These are phyloP conservation scores for Phalloptychus januarius DNA, from an alignment of 2,797 vertebrate genomes.

Conservation along the genomic window DNA sequence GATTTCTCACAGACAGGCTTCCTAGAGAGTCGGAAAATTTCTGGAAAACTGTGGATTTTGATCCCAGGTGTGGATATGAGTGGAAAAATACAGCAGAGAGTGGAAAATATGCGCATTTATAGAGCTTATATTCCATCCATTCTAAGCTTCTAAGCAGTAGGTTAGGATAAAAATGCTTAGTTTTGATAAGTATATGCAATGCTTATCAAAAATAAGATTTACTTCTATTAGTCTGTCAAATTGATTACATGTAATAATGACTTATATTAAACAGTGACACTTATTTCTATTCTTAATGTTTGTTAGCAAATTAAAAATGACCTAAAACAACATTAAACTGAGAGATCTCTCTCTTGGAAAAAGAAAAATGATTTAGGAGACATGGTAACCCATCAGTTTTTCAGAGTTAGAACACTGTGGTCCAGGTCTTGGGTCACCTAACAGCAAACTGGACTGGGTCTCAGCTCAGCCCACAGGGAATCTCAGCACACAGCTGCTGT, in stretches of 20 bases:
- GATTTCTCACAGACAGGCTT: slow-evolving; percentile 11
- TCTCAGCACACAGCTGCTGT: background rate
- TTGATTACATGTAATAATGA: background rate
- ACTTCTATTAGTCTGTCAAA: background rate
- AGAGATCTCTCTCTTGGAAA: background rate
- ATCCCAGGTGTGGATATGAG: background rate
- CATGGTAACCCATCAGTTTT: background rate
- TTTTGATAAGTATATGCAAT: too few species aligned
- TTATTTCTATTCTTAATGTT: background rate
- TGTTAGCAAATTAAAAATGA: background rate
- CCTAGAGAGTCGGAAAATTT: background rate
- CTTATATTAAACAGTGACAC: background rate
- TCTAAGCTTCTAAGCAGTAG: background rate
- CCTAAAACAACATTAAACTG: background rate
- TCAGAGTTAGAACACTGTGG: background rate
- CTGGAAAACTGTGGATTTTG: background rate
- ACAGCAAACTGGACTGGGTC: background rate
- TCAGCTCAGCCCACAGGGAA: background rate
- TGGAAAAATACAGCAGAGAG: background rate
- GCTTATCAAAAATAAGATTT: background rate
- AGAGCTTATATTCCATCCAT: background rate
- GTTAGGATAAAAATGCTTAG: too few species aligned
- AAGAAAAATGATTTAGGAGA: background rate
- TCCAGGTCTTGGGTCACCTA: background rate
- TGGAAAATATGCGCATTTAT: background rate